Conservation (phyloP, 2,113 vertebrate genomes). For the Corythornis madagascariensis region DNA sequence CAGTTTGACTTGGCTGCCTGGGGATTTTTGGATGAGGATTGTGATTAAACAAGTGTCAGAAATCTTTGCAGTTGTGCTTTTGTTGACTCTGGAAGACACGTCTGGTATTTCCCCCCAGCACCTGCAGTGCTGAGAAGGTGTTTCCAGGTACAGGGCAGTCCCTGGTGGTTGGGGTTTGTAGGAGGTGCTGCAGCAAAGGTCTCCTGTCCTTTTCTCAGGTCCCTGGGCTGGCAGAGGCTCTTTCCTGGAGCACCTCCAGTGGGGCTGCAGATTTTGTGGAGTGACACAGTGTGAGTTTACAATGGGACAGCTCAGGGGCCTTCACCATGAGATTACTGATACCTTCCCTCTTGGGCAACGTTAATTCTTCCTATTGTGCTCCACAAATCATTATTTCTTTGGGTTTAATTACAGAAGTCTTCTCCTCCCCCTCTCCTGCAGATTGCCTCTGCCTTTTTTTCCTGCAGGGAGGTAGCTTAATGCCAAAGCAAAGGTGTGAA, state of each 20-base stretch:
- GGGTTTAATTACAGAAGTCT: neutral
- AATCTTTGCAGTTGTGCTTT: neutral
- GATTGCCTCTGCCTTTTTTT: neutral
- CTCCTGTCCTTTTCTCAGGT: neutral
- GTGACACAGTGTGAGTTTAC: neutral
- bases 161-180: neutral
- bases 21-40: neutral
- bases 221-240: neutral
- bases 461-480: neutral
- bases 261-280: neutral
- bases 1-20: neutral
- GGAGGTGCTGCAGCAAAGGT: neutral
- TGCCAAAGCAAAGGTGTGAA: constrained; percentile 18
- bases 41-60: neutral
- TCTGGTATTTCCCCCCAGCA: neutral
- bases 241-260: neutral
- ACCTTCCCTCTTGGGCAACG: neutral
- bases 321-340: neutral
- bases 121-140: neutral
- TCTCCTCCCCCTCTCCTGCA: too few relatives aligned
- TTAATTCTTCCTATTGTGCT: neutral
- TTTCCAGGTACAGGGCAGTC: neutral
- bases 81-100: neutral
- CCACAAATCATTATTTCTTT: neutral
- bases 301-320: neutral